Evolutionary conservation across 23 tunicate species (phyloP).

Genomic region (Halocynthia aurantium): DNA sequence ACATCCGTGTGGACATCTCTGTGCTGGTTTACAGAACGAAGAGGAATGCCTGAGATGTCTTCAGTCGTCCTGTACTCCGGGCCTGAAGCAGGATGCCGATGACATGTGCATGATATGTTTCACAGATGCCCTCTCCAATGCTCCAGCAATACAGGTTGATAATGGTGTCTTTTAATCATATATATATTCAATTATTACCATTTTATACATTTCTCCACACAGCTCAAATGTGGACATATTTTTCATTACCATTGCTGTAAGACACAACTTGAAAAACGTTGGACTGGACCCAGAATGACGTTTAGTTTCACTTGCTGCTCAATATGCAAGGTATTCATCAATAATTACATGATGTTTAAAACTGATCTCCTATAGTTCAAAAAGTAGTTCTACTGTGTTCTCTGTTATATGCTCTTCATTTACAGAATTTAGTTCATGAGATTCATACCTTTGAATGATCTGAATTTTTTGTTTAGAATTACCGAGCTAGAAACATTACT

Average conservation of each 20-base stretch:
- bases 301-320: constrained; percentile 66
- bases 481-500: too few species aligned
- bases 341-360: too few species aligned
- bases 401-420: too few species aligned
- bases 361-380: too few species aligned
- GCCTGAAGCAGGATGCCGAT: constrained; percentile 56
- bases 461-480: too few species aligned
- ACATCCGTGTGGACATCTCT: constrained; percentile 64
- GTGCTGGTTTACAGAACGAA: constrained; percentile 68
- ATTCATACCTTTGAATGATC: too few species aligned
- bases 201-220: not conserved
- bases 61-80: constrained; percentile 46
- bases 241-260: constrained; percentile 66
- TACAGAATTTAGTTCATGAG: too few species aligned
- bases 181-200: not conserved
- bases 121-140: constrained; percentile 59
- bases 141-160: constrained; percentile 62
- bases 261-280: constrained; percentile 56
- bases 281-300: constrained; percentile 77
- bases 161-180: not conserved
- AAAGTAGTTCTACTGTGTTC: too few species aligned
- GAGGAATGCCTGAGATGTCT: constrained; percentile 54
- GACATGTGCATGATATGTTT: constrained; percentile 87
- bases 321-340: constrained; percentile 50
- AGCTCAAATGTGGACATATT: constrained; percentile 72